Evolutionary conservation across 2,888 invertebrate species (phyloP).

Genomic region (Alloscopus bannaensis): DNA sequence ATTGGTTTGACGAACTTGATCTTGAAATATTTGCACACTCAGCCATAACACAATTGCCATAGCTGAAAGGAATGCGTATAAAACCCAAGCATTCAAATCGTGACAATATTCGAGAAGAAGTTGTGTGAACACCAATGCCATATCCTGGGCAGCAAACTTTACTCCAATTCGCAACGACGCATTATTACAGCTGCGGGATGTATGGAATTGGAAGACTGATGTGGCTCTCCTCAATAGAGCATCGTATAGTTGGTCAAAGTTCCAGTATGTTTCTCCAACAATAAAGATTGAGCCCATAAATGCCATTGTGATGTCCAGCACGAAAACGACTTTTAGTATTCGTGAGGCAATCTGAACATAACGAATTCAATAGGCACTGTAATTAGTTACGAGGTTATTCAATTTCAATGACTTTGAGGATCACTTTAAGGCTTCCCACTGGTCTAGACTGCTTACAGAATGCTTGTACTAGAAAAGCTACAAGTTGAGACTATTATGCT

Average conservation of each 20-base stretch:
- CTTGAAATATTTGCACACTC: constrained; percentile 8
- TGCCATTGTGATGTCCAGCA: background rate
- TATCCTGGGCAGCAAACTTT: background rate
- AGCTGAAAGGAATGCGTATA: constrained; percentile 19
- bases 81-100: constrained; percentile 19
- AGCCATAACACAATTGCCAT: background rate
- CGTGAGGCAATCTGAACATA: constrained; percentile 22
- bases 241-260: background rate
- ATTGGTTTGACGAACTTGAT: background rate
- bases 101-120: background rate
- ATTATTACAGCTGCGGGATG: background rate
- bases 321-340: background rate
- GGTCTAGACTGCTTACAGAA: too few relatives aligned
- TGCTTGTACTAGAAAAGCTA: too few relatives aligned
- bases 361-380: background rate
- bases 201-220: constrained; percentile 5
- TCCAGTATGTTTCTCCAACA: constrained; percentile 27
- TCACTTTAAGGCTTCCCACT: too few relatives aligned
- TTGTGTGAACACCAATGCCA: background rate
- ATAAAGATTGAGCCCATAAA: background rate
- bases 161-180: background rate
- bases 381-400: too few relatives aligned
- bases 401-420: too few relatives aligned
- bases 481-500: too few relatives aligned
- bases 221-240: constrained; percentile 7